Percentiles rank a stretch among this genome's conserved stretches.
phyloP scores from a whole-genome alignment of 2,888 invertebrate genomes.

The Harpagoxenus sublaevis region DNA sequence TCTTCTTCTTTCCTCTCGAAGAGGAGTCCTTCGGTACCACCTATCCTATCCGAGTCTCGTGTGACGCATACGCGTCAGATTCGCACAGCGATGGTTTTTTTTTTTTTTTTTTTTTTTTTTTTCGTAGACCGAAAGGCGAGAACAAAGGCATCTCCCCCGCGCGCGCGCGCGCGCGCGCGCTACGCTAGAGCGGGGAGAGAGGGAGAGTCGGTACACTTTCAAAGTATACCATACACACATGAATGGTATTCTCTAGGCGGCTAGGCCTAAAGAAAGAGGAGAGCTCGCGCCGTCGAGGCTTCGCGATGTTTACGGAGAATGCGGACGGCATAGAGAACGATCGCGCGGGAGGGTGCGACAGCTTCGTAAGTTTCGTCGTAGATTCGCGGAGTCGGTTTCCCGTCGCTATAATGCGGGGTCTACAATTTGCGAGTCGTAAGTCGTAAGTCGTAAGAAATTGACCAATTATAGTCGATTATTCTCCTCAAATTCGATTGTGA shows the following conservation, averaged over 20 bases:
- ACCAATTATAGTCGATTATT: no score
- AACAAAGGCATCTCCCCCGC: slow-evolving; percentile 42
- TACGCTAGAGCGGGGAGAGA: slow-evolving; percentile 6
- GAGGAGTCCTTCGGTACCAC: slow-evolving; percentile 64
- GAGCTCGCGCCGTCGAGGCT: slow-evolving; percentile 12
- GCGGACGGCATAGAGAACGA: slow-evolving; percentile 39
- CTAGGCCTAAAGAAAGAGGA: slow-evolving; percentile 48
- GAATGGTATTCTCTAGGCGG: slow-evolving; percentile 39
- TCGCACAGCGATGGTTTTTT: slow-evolving; percentile 20
- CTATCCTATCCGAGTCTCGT: slow-evolving; percentile 51
- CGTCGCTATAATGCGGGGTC: neutral
- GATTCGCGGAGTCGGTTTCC: neutral
- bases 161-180: slow-evolving; percentile 20
- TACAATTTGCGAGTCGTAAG: no score
- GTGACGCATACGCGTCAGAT: slow-evolving; percentile 70
- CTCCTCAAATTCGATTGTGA: no score
- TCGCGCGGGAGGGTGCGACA: slow-evolving; percentile 39
- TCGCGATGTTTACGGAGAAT: slow-evolving; percentile 43
- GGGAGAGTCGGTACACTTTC: slow-evolving; percentile 49
- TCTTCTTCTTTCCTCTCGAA: slow-evolving; percentile 72
- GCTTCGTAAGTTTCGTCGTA: slow-evolving; percentile 2
- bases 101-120: neutral
- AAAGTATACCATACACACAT: slow-evolving; percentile 2
- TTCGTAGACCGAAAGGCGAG: slow-evolving; percentile 41
- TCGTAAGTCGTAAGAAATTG: no score